Conservation (phyloP, 2,797 vertebrate genomes). For the Diglossa cyanea region DNA sequence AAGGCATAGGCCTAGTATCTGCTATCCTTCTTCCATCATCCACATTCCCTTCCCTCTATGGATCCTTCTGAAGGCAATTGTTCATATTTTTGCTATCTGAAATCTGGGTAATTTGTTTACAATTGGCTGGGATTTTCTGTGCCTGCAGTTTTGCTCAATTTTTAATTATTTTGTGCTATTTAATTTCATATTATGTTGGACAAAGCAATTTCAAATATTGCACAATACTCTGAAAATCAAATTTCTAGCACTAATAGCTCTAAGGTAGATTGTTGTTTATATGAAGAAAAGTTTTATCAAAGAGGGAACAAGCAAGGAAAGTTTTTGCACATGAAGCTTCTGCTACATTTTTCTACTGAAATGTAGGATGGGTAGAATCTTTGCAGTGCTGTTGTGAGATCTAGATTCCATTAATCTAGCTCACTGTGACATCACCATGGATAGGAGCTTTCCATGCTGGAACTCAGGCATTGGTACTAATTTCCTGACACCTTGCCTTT, state of each 20-base stretch:
- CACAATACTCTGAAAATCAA: background rate
- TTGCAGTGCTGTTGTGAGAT: background rate
- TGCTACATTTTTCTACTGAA: background rate
- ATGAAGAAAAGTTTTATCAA: background rate
- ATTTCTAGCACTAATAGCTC: background rate
- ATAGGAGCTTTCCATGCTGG: background rate
- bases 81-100: background rate
- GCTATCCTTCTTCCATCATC: background rate
- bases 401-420: background rate
- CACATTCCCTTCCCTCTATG: background rate
- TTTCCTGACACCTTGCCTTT: background rate
- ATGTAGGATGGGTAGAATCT: background rate
- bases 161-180: background rate
- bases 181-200: background rate
- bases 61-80: background rate
- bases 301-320: background rate
- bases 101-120: background rate
- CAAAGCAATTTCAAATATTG: background rate
- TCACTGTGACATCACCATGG: fast-evolving
- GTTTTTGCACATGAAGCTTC: background rate
- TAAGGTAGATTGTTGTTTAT: background rate
- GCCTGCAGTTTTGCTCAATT: background rate
- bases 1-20: background rate
- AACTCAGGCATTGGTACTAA: background rate
- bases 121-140: background rate